A percentile compares a stretch with the other conserved stretches of the same genome.
phyloP scores from a whole-genome alignment of 2,888 invertebrate genomes.

The Scaptomyza parva region DNA sequence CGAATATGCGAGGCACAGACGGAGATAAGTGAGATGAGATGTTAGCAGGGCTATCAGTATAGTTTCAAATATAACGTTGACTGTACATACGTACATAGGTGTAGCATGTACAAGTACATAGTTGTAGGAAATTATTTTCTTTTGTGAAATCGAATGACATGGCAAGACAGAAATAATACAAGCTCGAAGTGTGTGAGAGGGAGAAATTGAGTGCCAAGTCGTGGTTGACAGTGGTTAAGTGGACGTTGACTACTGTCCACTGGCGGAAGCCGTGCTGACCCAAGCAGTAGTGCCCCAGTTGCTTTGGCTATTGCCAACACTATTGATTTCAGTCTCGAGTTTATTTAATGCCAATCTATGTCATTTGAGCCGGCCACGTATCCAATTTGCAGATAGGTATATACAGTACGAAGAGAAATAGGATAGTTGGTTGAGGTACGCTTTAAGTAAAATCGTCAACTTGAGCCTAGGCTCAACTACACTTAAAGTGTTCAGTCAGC shows the following conservation, averaged over 20 bases:
- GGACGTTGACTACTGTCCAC: slow-evolving; percentile 58
- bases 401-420: slow-evolving; percentile 33
- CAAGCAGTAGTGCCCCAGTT: slow-evolving; percentile 33
- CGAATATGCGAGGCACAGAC: slow-evolving; percentile 8
- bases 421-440: slow-evolving; percentile 28
- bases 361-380: slow-evolving; percentile 66
- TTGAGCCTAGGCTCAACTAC: slow-evolving; percentile 23
- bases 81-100: slow-evolving; percentile 7
- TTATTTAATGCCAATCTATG: slow-evolving; percentile 62
- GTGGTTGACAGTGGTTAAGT: slow-evolving; percentile 33
- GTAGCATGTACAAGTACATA: slow-evolving; percentile 29
- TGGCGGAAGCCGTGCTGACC: slow-evolving; percentile 67
- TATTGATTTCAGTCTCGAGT: slow-evolving; percentile 60
- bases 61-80: slow-evolving; percentile 1
- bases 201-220: slow-evolving; percentile 24
- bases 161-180: slow-evolving; percentile 2
- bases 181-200: neutral
- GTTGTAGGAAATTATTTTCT: slow-evolving; percentile 64
- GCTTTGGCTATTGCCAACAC: slow-evolving; percentile 18
- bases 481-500: slow-evolving; percentile 41
- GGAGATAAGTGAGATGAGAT: slow-evolving; percentile 13
- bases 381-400: slow-evolving; percentile 66
- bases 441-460: slow-evolving; percentile 33
- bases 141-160: slow-evolving; percentile 29
- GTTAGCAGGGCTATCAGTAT: slow-evolving; percentile 46